phyloP scores from a whole-genome alignment of 2,797 vertebrate genomes.

The Myotis pilosus region DNA sequence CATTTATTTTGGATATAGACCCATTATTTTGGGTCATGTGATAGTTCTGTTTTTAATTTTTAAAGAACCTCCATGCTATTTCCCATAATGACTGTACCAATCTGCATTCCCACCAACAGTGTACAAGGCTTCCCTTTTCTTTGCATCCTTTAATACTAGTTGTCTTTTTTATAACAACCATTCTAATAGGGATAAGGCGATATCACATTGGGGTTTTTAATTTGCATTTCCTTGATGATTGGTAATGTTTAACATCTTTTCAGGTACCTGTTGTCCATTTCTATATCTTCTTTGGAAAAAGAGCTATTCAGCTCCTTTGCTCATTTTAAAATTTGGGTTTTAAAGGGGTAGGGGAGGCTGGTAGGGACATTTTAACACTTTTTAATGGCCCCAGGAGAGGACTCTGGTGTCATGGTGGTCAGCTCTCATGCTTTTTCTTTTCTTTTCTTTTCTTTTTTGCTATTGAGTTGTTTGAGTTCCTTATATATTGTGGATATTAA shows the following conservation, averaged over 20 bases:
- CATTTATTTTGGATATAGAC: background rate
- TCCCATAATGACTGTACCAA: background rate
- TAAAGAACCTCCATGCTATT: background rate
- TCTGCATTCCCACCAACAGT: background rate
- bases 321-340: background rate
- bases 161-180: background rate
- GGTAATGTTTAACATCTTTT: background rate
- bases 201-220: background rate
- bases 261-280: background rate
- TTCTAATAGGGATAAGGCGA: background rate
- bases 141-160: background rate
- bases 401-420: no score
- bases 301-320: background rate
- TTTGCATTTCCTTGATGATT: background rate
- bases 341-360: background rate
- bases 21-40: background rate
- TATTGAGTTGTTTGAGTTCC: background rate
- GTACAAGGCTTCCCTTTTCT: background rate
- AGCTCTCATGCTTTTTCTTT: background rate
- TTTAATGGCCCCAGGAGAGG: background rate
- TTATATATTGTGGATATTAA: background rate
- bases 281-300: background rate
- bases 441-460: background rate
- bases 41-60: background rate
- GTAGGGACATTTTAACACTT: background rate